A percentile compares a stretch with the other conserved stretches of the same genome.
phyloP scores from a whole-genome alignment of 2,888 invertebrate species.

The Theristus sp. region DNA sequence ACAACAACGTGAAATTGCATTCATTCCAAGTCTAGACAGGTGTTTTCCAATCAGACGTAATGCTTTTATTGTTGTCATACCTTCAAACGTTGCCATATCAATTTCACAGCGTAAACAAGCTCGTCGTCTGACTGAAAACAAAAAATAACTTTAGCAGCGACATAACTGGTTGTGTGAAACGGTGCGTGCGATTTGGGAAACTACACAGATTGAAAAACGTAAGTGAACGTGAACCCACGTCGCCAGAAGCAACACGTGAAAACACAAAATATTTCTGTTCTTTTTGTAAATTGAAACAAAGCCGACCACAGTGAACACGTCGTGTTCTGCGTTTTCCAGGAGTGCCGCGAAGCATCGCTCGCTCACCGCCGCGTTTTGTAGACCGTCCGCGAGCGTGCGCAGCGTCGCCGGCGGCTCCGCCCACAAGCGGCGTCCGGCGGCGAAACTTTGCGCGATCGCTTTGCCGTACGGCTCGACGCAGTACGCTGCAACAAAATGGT shows the following conservation, averaged over 20 bases:
- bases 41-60: too few relatives aligned
- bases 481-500: too few relatives aligned
- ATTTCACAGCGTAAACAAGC: conserved; percentile 33
- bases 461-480: conserved; percentile 34
- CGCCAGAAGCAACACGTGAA: too few relatives aligned
- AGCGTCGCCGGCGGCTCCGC: conserved; percentile 30
- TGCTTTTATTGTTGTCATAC: conserved; percentile 15
- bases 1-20: too few relatives aligned
- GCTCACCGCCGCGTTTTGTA: conserved; percentile 33
- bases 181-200: too few relatives aligned
- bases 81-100: conserved; percentile 34
- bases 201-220: too few relatives aligned
- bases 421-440: conserved; percentile 27
- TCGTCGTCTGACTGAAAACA: conserved; percentile 31
- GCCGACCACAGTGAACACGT: neutral
- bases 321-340: neutral
- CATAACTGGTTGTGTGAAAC: too few relatives aligned
- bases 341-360: conserved; percentile 25
- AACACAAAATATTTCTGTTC: too few relatives aligned
- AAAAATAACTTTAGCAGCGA: neutral
- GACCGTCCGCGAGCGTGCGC: conserved; percentile 35
- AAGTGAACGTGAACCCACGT: too few relatives aligned
- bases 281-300: too few relatives aligned
- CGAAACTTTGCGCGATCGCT: conserved; percentile 25
- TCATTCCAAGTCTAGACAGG: too few relatives aligned